These are phyloP conservation scores for Panurus biarmicus DNA, from an alignment of 2,113 vertebrate genomes.

Conservation along the genomic window DNA sequence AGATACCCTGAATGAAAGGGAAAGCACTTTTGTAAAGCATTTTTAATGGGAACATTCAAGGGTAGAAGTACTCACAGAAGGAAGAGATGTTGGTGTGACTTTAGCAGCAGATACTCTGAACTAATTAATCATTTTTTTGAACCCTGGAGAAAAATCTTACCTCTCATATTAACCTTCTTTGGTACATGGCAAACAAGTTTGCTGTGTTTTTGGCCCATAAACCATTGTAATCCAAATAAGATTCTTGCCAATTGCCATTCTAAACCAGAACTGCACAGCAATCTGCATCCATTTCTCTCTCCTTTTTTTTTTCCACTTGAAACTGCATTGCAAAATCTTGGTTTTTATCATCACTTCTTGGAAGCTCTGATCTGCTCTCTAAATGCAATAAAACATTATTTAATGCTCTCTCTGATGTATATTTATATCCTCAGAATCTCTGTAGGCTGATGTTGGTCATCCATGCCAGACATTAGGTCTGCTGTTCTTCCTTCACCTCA, in stretches of 20 bases:
- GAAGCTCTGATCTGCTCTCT: neutral
- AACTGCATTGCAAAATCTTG: neutral
- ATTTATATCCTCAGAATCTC: neutral
- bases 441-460: neutral
- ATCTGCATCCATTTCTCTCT: neutral
- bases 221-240: neutral
- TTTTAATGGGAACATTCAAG: neutral
- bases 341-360: neutral
- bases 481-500: neutral
- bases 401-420: neutral
- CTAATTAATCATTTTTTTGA: neutral
- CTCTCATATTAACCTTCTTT: neutral
- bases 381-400: neutral
- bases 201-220: fast-evolving
- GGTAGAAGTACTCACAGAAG: neutral
- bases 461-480: neutral
- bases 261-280: neutral
- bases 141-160: neutral
- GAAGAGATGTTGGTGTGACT: neutral
- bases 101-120: neutral
- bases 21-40: fast-evolving
- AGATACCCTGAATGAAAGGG: neutral
- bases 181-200: neutral
- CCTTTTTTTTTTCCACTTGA: neutral
- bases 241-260: neutral